Base-by-base conservation (phyloP, 2,113 vertebrate species). In the Pseudonaja textilis region DNA sequence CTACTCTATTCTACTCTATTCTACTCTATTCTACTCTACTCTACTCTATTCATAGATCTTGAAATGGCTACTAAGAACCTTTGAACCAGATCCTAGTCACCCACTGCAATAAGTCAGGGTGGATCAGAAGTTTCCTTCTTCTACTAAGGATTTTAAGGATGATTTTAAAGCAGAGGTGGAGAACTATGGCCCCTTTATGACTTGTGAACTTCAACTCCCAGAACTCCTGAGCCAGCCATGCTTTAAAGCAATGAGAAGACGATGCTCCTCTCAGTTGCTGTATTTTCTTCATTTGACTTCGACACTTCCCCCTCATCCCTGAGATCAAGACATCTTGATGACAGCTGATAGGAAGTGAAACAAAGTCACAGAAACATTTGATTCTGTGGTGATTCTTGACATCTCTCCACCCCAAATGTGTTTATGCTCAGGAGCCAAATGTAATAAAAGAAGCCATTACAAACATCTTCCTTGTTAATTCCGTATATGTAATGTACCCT, bases 391-490 rank as follows among this genome's bases (percentile, higher is more conserved):
- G 34, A 42, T 42, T 23, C 81, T 54, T 57, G 4, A 54, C 50
- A 16, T 56, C 55, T 94, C 22, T 42, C 85, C n/a, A 45, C 94
- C 57, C 81, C 25, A 23, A 47, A 91, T 50, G 91, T 22, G 1
- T 64, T 88, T 59, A 57, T 22, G 54, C 54, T 42, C 81, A 42
- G 47, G 39, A 50, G 81, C 90, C 57, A 91, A 86, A 45, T 59
- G 42, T 93, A 93, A 39, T 91, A 55, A 29, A 55, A 22, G 87
- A 89, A 14, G 26, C 86, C 47, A 92, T 54, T 85, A 89, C 42
- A 59, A 93, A 90, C 39, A 0, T 1, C 14, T 89, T 3, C 74
- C 56, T n/a, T 34, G 69, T 42, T 85, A 39, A 45, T 47, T 90
- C 90, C 91, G 94, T 50, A 91, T 86, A 8, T 0, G 42, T 18